A percentile compares a stretch with the other conserved stretches of the same genome.
Conservation (phyloP, 2,888 invertebrate genomes). For the Octodonta nipae region DNA sequence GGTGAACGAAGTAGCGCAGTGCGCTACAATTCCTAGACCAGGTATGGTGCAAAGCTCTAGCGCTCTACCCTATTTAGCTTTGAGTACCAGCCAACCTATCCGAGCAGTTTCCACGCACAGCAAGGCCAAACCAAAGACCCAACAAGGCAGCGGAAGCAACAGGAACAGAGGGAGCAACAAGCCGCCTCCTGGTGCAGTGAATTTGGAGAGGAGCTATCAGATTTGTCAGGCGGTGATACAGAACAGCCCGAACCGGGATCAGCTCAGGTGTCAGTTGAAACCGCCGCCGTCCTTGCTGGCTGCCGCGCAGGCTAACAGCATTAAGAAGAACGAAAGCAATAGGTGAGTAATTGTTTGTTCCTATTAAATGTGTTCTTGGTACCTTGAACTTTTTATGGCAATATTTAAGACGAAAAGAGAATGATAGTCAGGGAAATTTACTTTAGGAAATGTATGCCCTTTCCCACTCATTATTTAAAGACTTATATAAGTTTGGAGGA, state of each 20-base stretch:
- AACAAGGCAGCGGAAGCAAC: background rate
- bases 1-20: conserved; percentile 20
- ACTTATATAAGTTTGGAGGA: too few relatives aligned
- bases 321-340: conserved; percentile 25
- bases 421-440: too few relatives aligned
- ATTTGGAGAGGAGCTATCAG: conserved; percentile 86
- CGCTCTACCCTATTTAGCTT: conserved; percentile 38
- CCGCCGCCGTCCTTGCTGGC: conserved; percentile 69
- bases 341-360: conserved; percentile 7
- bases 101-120: conserved; percentile 36
- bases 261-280: conserved; percentile 68
- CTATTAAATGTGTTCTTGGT: background rate
- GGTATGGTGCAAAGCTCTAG: conserved; percentile 37
- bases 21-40: conserved; percentile 16
- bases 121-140: conserved; percentile 31
- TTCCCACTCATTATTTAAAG: too few relatives aligned
- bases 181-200: conserved; percentile 80
- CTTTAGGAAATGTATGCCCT: too few relatives aligned
- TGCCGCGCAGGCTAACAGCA: conserved; percentile 24
- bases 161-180: conserved; percentile 47
- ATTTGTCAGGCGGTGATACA: conserved; percentile 88
- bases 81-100: conserved; percentile 40
- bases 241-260: conserved; percentile 83
- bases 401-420: too few relatives aligned
- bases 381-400: too few relatives aligned